Conservation (phyloP, 2,797 vertebrate genomes). For the Phrynocephalus forsythii region DNA sequence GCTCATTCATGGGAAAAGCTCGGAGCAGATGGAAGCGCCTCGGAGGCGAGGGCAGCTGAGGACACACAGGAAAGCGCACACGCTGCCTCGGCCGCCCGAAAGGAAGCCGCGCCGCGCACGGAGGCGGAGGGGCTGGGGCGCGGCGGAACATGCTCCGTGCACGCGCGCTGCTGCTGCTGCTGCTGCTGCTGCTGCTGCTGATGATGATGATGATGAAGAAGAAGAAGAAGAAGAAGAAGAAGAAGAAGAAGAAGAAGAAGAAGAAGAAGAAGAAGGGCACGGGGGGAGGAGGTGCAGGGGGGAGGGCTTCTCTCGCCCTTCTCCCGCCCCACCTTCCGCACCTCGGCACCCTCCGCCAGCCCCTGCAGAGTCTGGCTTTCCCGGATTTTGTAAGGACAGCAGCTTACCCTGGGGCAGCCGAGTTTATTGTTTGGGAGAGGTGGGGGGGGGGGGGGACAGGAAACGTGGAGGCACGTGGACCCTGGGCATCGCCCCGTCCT, state of each 20-base stretch:
- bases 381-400: background rate
- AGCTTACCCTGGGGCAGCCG: background rate
- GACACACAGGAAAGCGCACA: constrained; percentile 1
- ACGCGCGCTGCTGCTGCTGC: background rate
- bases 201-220: no score
- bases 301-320: background rate
- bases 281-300: background rate
- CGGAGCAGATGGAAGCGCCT: constrained; percentile 30
- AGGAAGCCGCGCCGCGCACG: background rate
- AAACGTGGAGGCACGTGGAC: no score
- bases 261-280: constrained; percentile 9
- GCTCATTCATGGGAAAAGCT: constrained; percentile 29
- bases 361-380: background rate
- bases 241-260: no score
- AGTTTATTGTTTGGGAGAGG: no score
- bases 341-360: background rate
- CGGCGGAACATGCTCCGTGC: background rate
- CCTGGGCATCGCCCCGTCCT: no score
- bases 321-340: no score
- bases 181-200: background rate
- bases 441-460: no score
- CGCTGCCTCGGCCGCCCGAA: background rate
- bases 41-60: constrained; percentile 28
- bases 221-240: no score
- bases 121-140: background rate